phyloP scores from a whole-genome alignment of 2,113 vertebrate species.

The Gnathonemus echidnorhynchus region DNA sequence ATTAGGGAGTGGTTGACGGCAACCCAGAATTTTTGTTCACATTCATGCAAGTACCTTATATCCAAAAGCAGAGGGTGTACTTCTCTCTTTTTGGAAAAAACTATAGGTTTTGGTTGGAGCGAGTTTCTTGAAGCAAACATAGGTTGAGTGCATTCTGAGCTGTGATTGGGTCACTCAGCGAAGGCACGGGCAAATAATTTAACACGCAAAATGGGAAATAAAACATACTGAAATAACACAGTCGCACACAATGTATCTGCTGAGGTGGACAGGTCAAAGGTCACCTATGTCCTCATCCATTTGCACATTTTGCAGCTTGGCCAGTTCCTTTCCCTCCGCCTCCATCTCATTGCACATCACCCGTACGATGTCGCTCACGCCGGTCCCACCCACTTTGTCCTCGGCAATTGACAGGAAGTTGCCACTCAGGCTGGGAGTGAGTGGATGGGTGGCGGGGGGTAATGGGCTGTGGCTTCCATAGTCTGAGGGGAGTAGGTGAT shows the following conservation, averaged over 20 bases:
- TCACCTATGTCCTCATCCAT: constrained; percentile 95
- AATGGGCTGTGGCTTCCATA: constrained; percentile 63
- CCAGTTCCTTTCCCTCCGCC: constrained; percentile 88
- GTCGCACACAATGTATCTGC: constrained; percentile 31
- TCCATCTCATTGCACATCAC: constrained; percentile 87
- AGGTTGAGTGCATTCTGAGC: constrained; percentile 47
- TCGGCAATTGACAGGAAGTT: constrained; percentile 76
- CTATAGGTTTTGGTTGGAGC: not conserved
- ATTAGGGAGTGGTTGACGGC: constrained; percentile 49
- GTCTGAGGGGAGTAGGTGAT: constrained; percentile 57
- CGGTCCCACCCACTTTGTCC: constrained; percentile 65
- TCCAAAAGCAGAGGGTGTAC: not conserved
- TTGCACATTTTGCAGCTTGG: constrained; percentile 96
- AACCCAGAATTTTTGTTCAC: constrained; percentile 48
- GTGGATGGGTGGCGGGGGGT: constrained; percentile 70
- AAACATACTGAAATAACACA: constrained; percentile 41
- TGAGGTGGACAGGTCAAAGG: constrained; percentile 61
- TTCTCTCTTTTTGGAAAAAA: not conserved
- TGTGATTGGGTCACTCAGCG: constrained; percentile 42
- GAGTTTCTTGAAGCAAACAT: constrained; percentile 32
- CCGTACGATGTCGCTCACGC: constrained; percentile 76
- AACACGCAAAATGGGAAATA: constrained; percentile 53
- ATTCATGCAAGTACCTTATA: constrained; percentile 31
- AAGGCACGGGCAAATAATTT: constrained; percentile 58
- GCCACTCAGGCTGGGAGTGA: constrained; percentile 70